These are phyloP conservation scores for Acrobasis repandana DNA, from an alignment of 2,888 invertebrate species.

Conservation along the genomic window DNA sequence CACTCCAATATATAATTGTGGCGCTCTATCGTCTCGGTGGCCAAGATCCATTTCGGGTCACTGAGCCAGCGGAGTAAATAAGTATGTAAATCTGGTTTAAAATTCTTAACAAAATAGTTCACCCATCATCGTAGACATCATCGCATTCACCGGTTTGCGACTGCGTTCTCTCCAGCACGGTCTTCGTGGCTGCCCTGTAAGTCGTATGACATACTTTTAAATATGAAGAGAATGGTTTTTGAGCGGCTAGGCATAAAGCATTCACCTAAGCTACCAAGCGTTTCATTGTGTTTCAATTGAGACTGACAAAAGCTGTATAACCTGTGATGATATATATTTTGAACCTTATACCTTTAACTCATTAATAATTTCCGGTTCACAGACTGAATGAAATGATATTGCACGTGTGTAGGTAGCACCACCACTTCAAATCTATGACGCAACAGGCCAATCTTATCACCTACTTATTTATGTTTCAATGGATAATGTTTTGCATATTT, in stretches of 20 bases:
- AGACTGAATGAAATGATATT: neutral
- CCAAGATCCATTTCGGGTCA: too few species aligned
- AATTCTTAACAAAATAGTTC: constrained; percentile 33
- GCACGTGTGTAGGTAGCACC: neutral
- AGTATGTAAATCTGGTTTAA: too few species aligned
- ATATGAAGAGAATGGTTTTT: neutral
- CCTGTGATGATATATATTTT: neutral
- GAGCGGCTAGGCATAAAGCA: constrained; percentile 9
- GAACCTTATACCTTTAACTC: neutral
- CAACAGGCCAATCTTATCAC: neutral
- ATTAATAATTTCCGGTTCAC: neutral
- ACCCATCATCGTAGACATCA: constrained; percentile 86
- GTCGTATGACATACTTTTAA: constrained; percentile 19
- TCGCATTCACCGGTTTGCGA: constrained; percentile 77
- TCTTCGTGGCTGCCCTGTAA: constrained; percentile 81
- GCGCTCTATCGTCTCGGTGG: too few species aligned
- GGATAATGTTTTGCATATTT: neutral
- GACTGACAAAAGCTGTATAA: neutral
- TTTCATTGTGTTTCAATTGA: neutral
- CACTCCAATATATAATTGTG: too few species aligned
- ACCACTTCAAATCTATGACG: neutral
- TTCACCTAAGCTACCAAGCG: constrained; percentile 23
- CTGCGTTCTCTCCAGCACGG: constrained; percentile 80
- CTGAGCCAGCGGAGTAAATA: too few species aligned
- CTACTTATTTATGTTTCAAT: neutral